Base-by-base conservation (phyloP, 2,797 vertebrate genomes). In the Moxostoma hubbsi region DNA sequence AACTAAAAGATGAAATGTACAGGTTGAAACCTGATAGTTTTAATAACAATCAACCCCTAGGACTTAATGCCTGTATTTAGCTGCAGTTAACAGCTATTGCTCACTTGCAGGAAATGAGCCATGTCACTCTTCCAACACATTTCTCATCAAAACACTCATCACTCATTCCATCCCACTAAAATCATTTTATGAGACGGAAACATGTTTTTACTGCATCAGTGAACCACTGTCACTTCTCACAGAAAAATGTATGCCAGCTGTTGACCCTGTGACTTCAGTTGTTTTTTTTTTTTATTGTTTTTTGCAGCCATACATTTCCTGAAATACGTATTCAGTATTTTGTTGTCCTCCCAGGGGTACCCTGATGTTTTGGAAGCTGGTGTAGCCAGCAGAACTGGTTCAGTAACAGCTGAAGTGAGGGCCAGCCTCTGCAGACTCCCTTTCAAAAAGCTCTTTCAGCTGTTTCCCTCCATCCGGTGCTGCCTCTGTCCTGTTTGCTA, bases 401-500 rank as follows among this genome's bases (percentile, higher is more conserved):
- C 57, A 57, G 55, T 51, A 80, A 71, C 68, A 73, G 67, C 51
- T 66, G 47, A 77, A 61, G 77, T 67, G 69, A 66, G 43, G 57
- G 59, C 74, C 18, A 67, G 73, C 72, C 68, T 81, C 64, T 49
- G 13, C 63, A 69, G 73, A 36, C 66, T 65, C 61, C 50, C 76
- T 75, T 47, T 59, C 16, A 61, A 81, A 67, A 71, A 64, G 46
- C 59, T 59, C 53, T 81, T 68, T 78, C 71, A 78, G 75, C 79
- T 74, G 71, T 79, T 84, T 84, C 66, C 72, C 70, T 68, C 36
- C 36, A 75, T 80, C 73, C 81, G 80, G 80, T 80, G 77, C 70
- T 84, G 74, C 73, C 75, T 83, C 64, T 86, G 69, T 73, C 45
- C 75, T 80, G 69, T 78, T 80, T 79, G 81, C 81, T 81, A 75